Conservation (phyloP, 2,113 vertebrate species). For the Pluvialis apricaria region DNA sequence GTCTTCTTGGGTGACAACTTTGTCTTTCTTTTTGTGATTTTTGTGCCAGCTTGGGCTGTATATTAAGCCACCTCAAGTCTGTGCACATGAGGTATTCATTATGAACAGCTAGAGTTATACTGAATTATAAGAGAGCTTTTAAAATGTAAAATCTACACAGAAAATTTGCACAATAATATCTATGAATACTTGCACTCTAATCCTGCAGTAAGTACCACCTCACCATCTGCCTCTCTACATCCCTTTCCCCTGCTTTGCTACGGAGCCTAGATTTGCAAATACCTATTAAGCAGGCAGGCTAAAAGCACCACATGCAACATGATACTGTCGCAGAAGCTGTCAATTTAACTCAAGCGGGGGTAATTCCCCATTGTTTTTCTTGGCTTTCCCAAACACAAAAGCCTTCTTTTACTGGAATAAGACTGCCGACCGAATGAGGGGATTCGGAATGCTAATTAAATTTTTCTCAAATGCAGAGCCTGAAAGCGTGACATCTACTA, state of each 20-base stretch:
- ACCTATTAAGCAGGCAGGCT: neutral
- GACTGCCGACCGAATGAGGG: neutral
- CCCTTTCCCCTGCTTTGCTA: neutral
- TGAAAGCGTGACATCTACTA: neutral
- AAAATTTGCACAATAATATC: slow-evolving; percentile 48
- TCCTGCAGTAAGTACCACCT: neutral
- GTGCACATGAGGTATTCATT: neutral
- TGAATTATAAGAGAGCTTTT: neutral
- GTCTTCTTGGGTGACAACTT: neutral
- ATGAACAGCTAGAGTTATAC: neutral
- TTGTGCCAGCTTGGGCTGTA: neutral
- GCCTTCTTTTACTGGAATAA: slow-evolving; percentile 5
- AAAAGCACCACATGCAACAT: neutral
- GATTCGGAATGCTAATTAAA: neutral
- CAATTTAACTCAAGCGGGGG: neutral
- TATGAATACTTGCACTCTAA: slow-evolving; percentile 44
- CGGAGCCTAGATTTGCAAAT: neutral
- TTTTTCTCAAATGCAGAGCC: neutral
- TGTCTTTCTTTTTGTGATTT: neutral
- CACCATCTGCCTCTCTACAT: neutral
- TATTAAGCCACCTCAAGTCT: neutral
- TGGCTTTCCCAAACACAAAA: slow-evolving; percentile 30
- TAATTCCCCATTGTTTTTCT: slow-evolving; percentile 26
- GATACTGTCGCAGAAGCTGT: slow-evolving; percentile 30
- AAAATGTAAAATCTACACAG: slow-evolving; percentile 16